Conservation (phyloP, 2,797 vertebrate genomes). For the Triplophysa bombifrons region DNA sequence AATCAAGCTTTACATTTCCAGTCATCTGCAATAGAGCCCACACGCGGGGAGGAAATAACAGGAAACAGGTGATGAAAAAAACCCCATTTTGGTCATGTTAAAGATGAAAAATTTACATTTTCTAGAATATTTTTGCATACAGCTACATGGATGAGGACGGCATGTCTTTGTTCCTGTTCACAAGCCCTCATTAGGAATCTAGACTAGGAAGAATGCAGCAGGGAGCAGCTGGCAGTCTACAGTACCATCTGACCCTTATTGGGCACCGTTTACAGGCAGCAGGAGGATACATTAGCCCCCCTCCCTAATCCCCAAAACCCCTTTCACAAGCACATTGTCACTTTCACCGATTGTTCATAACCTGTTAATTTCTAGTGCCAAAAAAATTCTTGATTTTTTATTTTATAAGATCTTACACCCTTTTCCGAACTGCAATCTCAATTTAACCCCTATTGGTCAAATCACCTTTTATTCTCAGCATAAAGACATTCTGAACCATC, state of each 20-base stretch:
- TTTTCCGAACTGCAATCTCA: not conserved
- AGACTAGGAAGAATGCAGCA: constrained; percentile 37
- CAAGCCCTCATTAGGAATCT: constrained; percentile 42
- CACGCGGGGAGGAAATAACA: constrained; percentile 38
- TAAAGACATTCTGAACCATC: constrained; percentile 1
- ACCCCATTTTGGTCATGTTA: not conserved
- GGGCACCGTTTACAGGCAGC: constrained; percentile 54
- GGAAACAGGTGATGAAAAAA: constrained; percentile 39
- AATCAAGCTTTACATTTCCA: constrained; percentile 27
- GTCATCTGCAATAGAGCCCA: constrained; percentile 20
- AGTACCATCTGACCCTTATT: constrained; percentile 69
- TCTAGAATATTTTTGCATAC: not conserved
- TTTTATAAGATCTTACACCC: not conserved
- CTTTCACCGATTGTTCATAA: constrained; percentile 28
- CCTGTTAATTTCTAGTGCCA: not conserved
- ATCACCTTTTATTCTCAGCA: not conserved
- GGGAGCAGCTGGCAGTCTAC: constrained; percentile 71
- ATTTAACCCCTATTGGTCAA: not conserved
- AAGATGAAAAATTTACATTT: constrained; percentile 26
- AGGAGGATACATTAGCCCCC: constrained; percentile 38
- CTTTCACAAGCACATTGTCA: constrained; percentile 37
- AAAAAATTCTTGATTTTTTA: constrained; percentile 1
- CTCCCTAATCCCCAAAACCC: constrained; percentile 27
- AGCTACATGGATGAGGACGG: constrained; percentile 18
- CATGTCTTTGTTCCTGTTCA: constrained; percentile 49